Conservation (phyloP, 1,140 invertebrate genomes). For the Drosophila pruinosa region DNA sequence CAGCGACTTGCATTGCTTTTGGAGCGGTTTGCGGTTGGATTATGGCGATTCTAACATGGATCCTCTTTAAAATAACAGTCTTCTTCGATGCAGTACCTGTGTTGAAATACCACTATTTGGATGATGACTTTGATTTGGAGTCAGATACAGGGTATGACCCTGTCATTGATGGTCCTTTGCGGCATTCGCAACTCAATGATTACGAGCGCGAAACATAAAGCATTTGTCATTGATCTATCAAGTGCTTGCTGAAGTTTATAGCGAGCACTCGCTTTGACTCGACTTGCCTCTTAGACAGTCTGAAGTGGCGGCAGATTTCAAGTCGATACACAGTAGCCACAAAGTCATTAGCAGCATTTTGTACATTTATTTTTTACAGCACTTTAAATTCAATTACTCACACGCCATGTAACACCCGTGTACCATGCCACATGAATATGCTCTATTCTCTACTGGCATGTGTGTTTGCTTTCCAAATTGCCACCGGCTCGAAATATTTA, state of each 20-base stretch:
- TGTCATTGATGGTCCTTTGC: background rate
- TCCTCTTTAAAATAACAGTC: slow-evolving; percentile 45
- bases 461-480: slow-evolving; percentile 50
- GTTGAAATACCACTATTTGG: background rate
- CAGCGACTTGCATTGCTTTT: slow-evolving; percentile 58
- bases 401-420: slow-evolving; percentile 23
- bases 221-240: slow-evolving; percentile 38
- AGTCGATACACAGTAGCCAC: slow-evolving; percentile 14
- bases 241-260: slow-evolving; percentile 9
- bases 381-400: slow-evolving; percentile 59
- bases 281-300: slow-evolving; percentile 48
- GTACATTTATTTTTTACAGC: background rate
- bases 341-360: slow-evolving; percentile 52
- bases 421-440: slow-evolving; percentile 5
- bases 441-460: slow-evolving; percentile 18
- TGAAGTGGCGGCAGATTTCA: slow-evolving; percentile 40
- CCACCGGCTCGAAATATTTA: slow-evolving; percentile 65
- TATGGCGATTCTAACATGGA: slow-evolving; percentile 44
- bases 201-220: background rate
- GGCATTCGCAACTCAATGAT: background rate
- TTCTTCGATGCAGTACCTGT: slow-evolving; percentile 12
- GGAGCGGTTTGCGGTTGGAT: slow-evolving; percentile 56
- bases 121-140: slow-evolving; percentile 58
- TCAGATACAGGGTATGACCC: slow-evolving; percentile 27
- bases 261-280: slow-evolving; percentile 4